A percentile compares a stretch with the other conserved stretches of the same genome.
phyloP scores from a whole-genome alignment of 2,113 vertebrate species.

The Gasterosteus nipponicus region DNA sequence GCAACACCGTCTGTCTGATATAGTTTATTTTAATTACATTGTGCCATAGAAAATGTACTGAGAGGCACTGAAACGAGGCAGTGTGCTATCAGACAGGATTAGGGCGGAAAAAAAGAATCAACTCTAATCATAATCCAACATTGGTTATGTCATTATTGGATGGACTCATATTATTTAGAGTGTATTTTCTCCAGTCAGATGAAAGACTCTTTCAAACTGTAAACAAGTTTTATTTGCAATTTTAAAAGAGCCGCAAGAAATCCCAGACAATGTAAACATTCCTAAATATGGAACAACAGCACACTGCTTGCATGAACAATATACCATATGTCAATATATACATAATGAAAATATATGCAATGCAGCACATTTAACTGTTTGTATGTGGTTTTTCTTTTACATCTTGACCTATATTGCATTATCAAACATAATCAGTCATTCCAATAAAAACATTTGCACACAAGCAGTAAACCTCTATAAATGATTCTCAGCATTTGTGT shows the following conservation, averaged over 20 bases:
- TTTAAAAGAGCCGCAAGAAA: neutral
- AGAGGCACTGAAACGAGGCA: neutral
- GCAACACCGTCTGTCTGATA: neutral
- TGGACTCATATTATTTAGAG: slow-evolving; percentile 15
- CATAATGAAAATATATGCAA: neutral
- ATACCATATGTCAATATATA: neutral
- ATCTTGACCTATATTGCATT: neutral
- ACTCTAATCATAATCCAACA: slow-evolving; percentile 44
- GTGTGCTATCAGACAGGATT: slow-evolving; percentile 17
- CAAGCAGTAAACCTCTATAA: neutral
- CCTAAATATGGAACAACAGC: neutral
- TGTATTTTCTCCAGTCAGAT: slow-evolving; percentile 1
- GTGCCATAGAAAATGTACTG: neutral
- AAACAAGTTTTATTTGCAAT: neutral
- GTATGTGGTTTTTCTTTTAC: neutral
- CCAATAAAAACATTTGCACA: neutral
- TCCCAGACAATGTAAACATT: no score
- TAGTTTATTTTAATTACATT: neutral
- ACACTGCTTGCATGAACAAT: neutral
- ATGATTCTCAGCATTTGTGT: neutral
- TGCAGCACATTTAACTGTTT: neutral
- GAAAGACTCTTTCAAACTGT: neutral
- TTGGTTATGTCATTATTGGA: slow-evolving; percentile 49
- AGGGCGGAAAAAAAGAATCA: neutral
- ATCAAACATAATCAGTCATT: neutral